Conservation (phyloP, 64 coral and sea anemone species). For the Montipora capricornis region DNA sequence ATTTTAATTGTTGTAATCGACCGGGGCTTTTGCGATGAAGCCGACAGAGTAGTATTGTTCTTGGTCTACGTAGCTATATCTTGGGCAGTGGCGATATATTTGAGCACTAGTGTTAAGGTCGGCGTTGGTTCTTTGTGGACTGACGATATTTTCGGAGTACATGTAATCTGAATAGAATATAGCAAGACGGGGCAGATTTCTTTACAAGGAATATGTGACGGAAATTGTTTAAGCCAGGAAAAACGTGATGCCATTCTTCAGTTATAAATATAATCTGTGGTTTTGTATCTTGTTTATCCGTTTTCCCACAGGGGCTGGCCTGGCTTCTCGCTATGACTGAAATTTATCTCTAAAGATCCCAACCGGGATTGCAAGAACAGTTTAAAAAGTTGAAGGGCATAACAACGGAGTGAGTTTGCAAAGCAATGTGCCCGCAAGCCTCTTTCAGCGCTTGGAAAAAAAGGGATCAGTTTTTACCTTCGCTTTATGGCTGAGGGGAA, state of each 20-base stretch:
- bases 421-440: constrained; percentile 9
- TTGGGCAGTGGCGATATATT: background rate
- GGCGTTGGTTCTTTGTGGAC: background rate
- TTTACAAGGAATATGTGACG: constrained; percentile 5
- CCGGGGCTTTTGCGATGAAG: background rate
- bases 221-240: constrained; percentile 34
- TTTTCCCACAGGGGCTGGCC: background rate
- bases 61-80: background rate
- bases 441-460: background rate
- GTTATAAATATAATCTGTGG: background rate
- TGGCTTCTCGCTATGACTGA: background rate
- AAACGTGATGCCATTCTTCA: background rate
- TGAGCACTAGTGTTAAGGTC: background rate
- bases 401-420: background rate
- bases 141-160: constrained; percentile 15
- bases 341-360: background rate
- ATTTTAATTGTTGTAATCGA: background rate
- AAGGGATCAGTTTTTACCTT: constrained; percentile 26
- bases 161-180: constrained; percentile 18
- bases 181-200: constrained; percentile 10
- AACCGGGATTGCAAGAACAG: background rate
- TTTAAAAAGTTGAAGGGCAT: background rate
- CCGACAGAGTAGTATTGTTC: background rate
- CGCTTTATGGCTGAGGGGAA: constrained; percentile 35
- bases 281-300: background rate